Evolutionary conservation across 2,113 vertebrate genomes (phyloP).

Genomic region (Conger conger): DNA sequence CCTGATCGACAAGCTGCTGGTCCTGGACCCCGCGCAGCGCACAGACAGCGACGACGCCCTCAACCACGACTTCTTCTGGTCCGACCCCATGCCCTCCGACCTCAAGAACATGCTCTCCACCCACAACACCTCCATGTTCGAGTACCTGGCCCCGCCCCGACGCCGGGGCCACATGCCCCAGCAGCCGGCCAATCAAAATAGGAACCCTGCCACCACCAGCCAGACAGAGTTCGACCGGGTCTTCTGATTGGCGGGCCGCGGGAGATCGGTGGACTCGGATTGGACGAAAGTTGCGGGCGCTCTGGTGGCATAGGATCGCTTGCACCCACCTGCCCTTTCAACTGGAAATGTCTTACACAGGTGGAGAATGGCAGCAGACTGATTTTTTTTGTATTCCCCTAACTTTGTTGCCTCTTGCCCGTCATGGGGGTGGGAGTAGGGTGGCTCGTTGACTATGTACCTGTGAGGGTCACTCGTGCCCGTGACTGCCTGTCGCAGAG

Average conservation of each 20-base stretch:
- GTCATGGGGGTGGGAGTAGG: too few species aligned
- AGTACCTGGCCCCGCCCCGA: constrained; percentile 90
- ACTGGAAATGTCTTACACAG: not conserved
- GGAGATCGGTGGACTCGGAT: not conserved
- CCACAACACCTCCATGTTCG: constrained; percentile 98
- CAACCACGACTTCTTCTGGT: constrained; percentile 99
- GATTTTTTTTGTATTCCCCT: not conserved
- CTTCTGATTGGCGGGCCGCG: constrained; percentile 70
- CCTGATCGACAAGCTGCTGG: constrained; percentile 93
- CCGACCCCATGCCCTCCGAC: constrained; percentile 97
- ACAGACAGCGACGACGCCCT: constrained; percentile 92
- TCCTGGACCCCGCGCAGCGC: constrained; percentile 89
- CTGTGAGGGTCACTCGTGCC: too few species aligned
- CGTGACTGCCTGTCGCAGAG: not conserved
- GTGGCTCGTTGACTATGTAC: too few species aligned
- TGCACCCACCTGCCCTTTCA: not conserved
- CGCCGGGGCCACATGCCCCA: constrained; percentile 92
- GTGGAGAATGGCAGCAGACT: not conserved
- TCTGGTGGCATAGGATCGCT: too few species aligned
- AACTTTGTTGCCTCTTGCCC: not conserved
- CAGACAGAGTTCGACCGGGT: constrained; percentile 96
- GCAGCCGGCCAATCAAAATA: constrained; percentile 88
- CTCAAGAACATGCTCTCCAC: constrained; percentile 98
- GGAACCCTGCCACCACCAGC: constrained; percentile 88
- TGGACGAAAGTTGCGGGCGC: not conserved